These are phyloP conservation scores for Hypotaenidia philippensis DNA, from an alignment of 2,797 vertebrate species.

Conservation along the genomic window DNA sequence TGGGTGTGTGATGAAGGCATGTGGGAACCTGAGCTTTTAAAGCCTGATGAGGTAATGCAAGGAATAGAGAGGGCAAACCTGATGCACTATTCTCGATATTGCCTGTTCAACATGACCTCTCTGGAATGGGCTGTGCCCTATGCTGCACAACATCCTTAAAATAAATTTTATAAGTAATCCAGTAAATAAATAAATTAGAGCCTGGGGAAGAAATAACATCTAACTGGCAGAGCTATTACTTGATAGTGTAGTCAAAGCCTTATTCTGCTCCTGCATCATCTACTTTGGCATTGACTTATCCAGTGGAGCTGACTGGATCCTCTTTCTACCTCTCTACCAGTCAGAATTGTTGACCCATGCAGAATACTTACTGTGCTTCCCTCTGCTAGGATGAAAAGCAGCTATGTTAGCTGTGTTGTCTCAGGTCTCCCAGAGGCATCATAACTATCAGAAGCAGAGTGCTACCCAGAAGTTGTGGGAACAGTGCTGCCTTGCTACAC, in stretches of 20 bases:
- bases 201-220: background rate
- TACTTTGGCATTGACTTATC: background rate
- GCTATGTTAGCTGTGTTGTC: background rate
- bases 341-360: background rate
- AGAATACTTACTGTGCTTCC: background rate
- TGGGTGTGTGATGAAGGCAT: background rate
- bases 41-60: background rate
- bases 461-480: background rate
- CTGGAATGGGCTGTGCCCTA: background rate
- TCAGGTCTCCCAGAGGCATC: background rate
- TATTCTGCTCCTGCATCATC: background rate
- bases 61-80: background rate
- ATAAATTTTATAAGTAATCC: no score
- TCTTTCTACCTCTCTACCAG: background rate
- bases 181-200: no score
- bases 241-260: background rate
- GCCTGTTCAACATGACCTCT: background rate
- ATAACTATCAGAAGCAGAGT: background rate
- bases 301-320: background rate
- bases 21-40: background rate
- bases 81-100: background rate
- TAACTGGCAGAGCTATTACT: background rate
- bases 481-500: background rate
- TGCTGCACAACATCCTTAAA: background rate
- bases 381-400: background rate